Conservation (phyloP, 2,797 vertebrate genomes). For the Masticophis lateralis region DNA sequence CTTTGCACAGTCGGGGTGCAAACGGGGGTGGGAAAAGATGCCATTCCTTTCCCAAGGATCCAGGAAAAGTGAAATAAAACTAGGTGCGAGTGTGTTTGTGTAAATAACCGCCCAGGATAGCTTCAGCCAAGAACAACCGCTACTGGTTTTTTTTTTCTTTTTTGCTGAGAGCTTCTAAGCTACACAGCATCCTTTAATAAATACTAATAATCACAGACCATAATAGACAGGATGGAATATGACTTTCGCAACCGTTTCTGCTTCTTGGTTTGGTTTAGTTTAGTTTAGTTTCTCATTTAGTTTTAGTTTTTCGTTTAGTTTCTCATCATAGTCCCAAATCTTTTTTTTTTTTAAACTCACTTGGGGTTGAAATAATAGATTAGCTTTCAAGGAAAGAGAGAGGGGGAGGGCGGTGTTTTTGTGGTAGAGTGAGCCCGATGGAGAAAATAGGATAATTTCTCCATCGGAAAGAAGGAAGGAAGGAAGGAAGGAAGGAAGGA, state of each 20-base stretch:
- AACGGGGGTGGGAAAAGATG: background rate
- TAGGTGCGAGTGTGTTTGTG: background rate
- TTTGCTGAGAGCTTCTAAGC: background rate
- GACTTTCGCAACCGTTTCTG: background rate
- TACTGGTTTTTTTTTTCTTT: background rate
- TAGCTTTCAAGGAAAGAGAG: background rate
- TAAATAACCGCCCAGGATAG: background rate
- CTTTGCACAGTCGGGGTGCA: background rate
- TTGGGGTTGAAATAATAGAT: background rate
- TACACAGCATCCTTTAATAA: background rate
- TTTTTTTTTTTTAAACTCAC: background rate
- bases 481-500: too few relatives aligned
- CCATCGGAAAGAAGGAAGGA: background rate
- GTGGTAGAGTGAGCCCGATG: too few relatives aligned
- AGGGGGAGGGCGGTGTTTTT: accelerated
- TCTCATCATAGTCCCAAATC: background rate
- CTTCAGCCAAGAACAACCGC: background rate
- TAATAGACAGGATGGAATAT: too few relatives aligned
- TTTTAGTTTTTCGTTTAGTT: too few relatives aligned
- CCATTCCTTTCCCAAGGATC: background rate
- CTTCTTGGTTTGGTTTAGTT: background rate
- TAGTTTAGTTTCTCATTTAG: background rate
- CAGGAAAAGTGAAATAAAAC: background rate
- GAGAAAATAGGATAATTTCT: background rate
- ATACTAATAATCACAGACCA: too few relatives aligned